These are phyloP conservation scores for Spermophilus dauricus DNA, from an alignment of 2,113 vertebrate species.

Conservation along the genomic window DNA sequence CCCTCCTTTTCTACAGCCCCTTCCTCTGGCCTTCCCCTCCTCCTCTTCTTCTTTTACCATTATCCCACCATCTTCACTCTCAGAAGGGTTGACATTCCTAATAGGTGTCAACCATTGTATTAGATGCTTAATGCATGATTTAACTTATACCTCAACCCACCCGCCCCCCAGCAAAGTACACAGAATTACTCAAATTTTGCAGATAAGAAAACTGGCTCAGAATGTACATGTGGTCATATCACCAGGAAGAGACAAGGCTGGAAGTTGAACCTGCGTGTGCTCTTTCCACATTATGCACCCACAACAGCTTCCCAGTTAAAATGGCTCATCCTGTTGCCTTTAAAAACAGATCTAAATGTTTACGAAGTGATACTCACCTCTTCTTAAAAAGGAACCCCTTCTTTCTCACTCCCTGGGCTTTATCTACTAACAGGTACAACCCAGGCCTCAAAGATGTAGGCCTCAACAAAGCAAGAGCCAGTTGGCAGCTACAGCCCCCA, in stretches of 20 bases:
- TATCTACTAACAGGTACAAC: not conserved
- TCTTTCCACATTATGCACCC: not conserved
- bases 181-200: not conserved
- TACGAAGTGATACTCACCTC: not conserved
- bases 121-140: not conserved
- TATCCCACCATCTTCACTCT: not conserved
- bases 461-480: not conserved
- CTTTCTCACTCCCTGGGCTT: not conserved
- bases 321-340: not conserved
- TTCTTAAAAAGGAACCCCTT: not conserved
- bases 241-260: not conserved
- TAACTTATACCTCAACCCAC: not conserved
- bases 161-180: not conserved
- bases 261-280: not conserved
- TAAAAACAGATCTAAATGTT: conserved; percentile 8
- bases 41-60: not conserved
- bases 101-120: not conserved
- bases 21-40: no score
- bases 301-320: not conserved
- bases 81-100: not conserved
- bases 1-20: no score
- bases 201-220: not conserved
- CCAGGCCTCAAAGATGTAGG: not conserved
- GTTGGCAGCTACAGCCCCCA: no score
- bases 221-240: not conserved